Conservation (phyloP, 1,140 invertebrate genomes). For the Aphaenogaster floridana region DNA sequence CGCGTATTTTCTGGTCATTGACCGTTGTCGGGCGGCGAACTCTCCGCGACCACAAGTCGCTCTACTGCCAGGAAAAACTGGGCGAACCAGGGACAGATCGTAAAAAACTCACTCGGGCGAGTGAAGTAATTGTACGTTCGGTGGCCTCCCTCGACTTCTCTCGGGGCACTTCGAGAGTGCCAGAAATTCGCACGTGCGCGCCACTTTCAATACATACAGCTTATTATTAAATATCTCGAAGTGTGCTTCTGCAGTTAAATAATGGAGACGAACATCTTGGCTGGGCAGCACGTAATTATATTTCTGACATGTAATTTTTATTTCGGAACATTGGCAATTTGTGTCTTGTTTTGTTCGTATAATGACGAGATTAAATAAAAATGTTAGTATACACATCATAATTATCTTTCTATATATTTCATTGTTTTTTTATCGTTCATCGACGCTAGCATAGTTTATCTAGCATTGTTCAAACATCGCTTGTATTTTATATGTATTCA, state of each 20-base stretch:
- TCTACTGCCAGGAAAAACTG: constrained; percentile 77
- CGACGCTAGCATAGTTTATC: neutral
- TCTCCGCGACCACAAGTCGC: constrained; percentile 42
- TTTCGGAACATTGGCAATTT: neutral
- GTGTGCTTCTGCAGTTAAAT: neutral
- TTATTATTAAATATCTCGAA: neutral
- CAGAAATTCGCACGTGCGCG: constrained; percentile 51
- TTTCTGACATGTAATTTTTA: neutral
- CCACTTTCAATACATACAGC: neutral
- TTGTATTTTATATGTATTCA: neutral
- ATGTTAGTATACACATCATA: neutral
- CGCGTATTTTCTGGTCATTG: constrained; percentile 81
- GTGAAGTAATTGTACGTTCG: constrained; percentile 77
- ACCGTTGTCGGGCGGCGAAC: constrained; percentile 76
- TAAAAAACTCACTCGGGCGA: constrained; percentile 80
- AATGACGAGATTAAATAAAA: neutral
- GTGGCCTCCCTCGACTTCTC: constrained; percentile 58
- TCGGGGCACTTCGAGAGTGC: constrained; percentile 65
- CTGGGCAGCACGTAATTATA: neutral
- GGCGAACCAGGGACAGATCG: constrained; percentile 71
- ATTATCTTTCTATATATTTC: neutral
- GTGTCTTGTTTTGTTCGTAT: neutral
- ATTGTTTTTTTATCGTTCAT: neutral
- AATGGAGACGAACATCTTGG: neutral
- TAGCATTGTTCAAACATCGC: neutral